A percentile compares a stretch with the other conserved stretches of the same genome.
These are phyloP conservation scores for Maconellicoccus hirsutus DNA, from an alignment of 1,140 invertebrate species.

Conservation along the genomic window DNA sequence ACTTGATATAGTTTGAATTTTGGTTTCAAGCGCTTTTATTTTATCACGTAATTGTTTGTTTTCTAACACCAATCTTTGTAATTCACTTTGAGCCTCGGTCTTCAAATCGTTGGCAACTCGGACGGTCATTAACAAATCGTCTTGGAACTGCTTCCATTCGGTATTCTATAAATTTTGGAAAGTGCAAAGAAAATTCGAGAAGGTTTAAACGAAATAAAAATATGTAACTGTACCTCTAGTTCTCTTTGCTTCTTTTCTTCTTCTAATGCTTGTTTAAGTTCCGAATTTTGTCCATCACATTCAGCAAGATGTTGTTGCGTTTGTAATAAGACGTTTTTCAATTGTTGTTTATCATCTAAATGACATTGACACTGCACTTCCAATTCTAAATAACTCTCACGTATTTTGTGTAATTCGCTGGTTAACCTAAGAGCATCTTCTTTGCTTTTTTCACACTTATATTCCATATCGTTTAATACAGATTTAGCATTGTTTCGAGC, in stretches of 20 bases:
- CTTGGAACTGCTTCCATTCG: constrained; percentile 90
- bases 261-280: constrained; percentile 44
- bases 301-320: constrained; percentile 53
- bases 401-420: constrained; percentile 55
- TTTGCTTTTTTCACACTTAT: constrained; percentile 55
- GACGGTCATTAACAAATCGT: constrained; percentile 82
- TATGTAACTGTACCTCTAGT: constrained; percentile 38
- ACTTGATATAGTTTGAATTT: constrained; percentile 10
- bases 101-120: constrained; percentile 91
- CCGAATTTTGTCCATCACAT: constrained; percentile 40
- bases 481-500: constrained; percentile 70
- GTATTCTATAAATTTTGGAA: too few species aligned
- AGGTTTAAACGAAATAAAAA: constrained; percentile 6
- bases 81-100: constrained; percentile 68
- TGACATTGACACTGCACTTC: constrained; percentile 59
- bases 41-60: constrained; percentile 71
- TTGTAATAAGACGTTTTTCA: constrained; percentile 51
- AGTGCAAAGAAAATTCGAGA: too few species aligned
- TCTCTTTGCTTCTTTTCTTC: constrained; percentile 46
- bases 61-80: constrained; percentile 67
- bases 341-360: constrained; percentile 60
- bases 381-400: constrained; percentile 53
- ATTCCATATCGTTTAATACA: constrained; percentile 65
- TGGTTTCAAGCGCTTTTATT: constrained; percentile 50
- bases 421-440: constrained; percentile 56